phyloP scores from a whole-genome alignment of 2,113 vertebrate genomes.

The Megatriorchis doriae region DNA sequence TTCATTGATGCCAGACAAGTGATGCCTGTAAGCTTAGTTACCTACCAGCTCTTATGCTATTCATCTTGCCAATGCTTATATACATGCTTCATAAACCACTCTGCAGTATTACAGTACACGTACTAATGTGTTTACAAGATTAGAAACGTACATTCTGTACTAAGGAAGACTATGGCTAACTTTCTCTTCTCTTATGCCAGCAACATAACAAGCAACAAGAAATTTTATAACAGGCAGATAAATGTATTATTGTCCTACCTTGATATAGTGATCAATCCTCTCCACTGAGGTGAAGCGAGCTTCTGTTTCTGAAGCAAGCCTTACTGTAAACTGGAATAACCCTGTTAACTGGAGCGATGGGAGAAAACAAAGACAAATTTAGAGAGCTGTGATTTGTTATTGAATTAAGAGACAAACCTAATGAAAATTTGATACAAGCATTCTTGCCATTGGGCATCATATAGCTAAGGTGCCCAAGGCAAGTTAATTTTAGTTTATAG shows the following conservation, averaged over 20 bases:
- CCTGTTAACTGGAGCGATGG: constrained; percentile 80
- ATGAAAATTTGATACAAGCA: neutral
- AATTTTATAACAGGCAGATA: neutral
- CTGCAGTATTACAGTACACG: neutral
- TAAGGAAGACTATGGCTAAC: neutral
- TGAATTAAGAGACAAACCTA: neutral
- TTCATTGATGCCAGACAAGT: neutral
- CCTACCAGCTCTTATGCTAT: neutral
- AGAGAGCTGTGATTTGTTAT: neutral
- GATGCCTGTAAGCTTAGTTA: neutral
- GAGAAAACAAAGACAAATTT: neutral
- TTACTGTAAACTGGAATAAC: constrained; percentile 93
- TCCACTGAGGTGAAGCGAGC: constrained; percentile 94
- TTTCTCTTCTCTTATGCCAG: neutral
- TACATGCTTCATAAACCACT: neutral
- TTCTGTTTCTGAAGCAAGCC: constrained; percentile 91
- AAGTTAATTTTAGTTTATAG: neutral
- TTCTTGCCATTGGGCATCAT: neutral
- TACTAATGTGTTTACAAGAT: neutral
- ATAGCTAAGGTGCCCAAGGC: neutral
- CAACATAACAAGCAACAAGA: neutral
- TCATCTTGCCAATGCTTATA: neutral
- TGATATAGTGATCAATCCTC: constrained; percentile 90
- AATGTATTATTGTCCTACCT: constrained; percentile 70
- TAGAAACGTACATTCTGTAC: neutral